Conservation (phyloP, 2,113 vertebrate genomes). For the Ia io region DNA sequence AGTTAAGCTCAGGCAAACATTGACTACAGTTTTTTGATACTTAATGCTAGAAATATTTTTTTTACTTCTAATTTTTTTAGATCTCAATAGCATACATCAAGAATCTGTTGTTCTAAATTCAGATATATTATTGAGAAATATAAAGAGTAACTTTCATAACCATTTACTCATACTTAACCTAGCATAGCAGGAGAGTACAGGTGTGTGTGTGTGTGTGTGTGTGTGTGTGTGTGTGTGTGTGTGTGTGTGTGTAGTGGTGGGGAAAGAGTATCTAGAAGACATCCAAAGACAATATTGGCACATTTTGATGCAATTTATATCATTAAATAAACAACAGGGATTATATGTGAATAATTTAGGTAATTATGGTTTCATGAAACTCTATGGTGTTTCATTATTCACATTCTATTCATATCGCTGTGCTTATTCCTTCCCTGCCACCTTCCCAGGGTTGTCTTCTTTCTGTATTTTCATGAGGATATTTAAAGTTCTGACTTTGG, state of each 20-base stretch:
- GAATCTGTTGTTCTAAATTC: neutral
- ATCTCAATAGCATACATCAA: neutral
- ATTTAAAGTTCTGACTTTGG: neutral
- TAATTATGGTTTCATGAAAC: neutral
- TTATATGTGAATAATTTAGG: neutral
- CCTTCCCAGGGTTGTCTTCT: neutral
- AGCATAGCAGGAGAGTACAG: neutral
- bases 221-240: neutral
- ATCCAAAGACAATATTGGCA: neutral
- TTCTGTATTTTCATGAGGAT: neutral
- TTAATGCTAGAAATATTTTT: neutral
- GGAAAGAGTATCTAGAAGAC: neutral
- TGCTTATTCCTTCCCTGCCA: neutral
- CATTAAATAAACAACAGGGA: slow-evolving; percentile 21
- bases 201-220: neutral
- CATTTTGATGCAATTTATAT: neutral
- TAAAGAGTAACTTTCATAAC: neutral
- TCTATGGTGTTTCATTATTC: neutral
- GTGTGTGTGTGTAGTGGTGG: neutral
- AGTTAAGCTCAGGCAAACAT: neutral
- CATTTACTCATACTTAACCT: neutral
- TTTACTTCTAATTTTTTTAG: neutral
- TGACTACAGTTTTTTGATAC: neutral
- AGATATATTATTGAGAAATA: neutral
- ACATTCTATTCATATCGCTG: neutral